Percentiles rank a stretch among this genome's conserved stretches.
These are phyloP conservation scores for Mystacornis crossleyi DNA, from an alignment of 2,113 vertebrate genomes.

Conservation along the genomic window DNA sequence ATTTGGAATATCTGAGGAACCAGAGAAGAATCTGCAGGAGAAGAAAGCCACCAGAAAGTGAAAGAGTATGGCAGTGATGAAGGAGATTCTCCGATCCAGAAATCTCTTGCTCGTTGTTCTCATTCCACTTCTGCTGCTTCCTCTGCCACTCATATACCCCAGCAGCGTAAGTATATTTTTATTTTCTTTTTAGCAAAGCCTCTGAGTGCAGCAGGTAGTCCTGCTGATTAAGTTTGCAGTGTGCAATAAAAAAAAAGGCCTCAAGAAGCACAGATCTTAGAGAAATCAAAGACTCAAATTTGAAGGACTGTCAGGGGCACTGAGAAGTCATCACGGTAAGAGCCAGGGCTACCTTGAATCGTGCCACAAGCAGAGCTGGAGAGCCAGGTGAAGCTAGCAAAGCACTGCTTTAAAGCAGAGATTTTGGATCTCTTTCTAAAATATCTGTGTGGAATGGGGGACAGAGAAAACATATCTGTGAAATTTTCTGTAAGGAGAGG, in stretches of 20 bases:
- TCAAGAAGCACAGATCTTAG: background rate
- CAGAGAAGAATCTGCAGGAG: background rate
- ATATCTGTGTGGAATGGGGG: background rate
- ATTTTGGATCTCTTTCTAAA: background rate
- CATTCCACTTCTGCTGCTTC: constrained; percentile 90
- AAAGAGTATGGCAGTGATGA: constrained; percentile 83
- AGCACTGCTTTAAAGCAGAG: background rate
- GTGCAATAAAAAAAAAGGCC: background rate
- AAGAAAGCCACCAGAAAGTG: background rate
- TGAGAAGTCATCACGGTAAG: background rate
- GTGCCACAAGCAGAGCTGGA: background rate
- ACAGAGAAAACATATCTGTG: background rate
- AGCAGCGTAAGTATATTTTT: constrained; percentile 88
- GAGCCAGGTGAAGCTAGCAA: background rate
- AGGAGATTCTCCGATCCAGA: constrained; percentile 83
- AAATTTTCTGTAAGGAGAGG: background rate
- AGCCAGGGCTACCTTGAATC: background rate
- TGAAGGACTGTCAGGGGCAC: background rate
- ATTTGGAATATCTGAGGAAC: background rate
- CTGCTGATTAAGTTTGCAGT: background rate
- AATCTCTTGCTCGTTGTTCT: constrained; percentile 88
- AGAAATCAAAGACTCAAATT: background rate
- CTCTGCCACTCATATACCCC: constrained; percentile 88
- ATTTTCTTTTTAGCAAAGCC: background rate
- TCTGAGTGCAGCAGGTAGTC: background rate